Percentiles rank a stretch among this genome's conserved stretches.
Evolutionary conservation across 2,888 invertebrate genomes (phyloP).

Genomic region (Xestoiulus laeticollis): DNA sequence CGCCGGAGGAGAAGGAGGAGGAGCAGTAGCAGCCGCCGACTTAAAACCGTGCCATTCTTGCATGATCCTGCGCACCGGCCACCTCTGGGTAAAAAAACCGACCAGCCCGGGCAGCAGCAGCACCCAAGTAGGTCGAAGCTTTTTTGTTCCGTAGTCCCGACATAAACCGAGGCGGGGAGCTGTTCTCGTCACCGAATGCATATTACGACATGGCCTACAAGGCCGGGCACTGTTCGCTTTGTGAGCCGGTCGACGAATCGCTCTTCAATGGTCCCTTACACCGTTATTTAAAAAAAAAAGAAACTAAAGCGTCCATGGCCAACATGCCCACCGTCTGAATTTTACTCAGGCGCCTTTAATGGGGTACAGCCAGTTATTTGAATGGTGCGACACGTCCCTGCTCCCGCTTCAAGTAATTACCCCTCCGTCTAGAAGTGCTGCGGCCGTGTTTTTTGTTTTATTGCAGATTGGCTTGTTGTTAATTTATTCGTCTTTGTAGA

Average conservation of each 20-base stretch:
- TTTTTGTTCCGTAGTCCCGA: neutral
- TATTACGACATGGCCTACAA: neutral
- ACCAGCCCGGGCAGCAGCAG: neutral
- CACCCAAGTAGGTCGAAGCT: constrained; percentile 26
- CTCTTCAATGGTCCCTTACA: neutral
- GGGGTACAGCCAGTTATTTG: neutral
- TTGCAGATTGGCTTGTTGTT: constrained; percentile 7
- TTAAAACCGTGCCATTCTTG: constrained; percentile 12
- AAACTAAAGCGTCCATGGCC: neutral
- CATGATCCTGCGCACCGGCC: neutral
- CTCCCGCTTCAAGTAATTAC: constrained; percentile 4
- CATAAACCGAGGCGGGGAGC: neutral
- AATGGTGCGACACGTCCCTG: neutral
- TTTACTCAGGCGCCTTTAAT: neutral
- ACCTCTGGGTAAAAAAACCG: neutral
- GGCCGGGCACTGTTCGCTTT: neutral
- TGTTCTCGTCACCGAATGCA: neutral
- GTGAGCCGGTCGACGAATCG: neutral
- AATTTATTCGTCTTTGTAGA: constrained; percentile 17
- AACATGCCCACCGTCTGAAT: neutral
- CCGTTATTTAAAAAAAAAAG: neutral
- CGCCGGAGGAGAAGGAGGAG: neutral
- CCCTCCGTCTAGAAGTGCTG: neutral
- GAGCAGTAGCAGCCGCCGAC: neutral
- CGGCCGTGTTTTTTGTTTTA: neutral